Evolutionary conservation across 1,140 invertebrate genomes (phyloP).

Genomic region (Telenomus remus): DNA sequence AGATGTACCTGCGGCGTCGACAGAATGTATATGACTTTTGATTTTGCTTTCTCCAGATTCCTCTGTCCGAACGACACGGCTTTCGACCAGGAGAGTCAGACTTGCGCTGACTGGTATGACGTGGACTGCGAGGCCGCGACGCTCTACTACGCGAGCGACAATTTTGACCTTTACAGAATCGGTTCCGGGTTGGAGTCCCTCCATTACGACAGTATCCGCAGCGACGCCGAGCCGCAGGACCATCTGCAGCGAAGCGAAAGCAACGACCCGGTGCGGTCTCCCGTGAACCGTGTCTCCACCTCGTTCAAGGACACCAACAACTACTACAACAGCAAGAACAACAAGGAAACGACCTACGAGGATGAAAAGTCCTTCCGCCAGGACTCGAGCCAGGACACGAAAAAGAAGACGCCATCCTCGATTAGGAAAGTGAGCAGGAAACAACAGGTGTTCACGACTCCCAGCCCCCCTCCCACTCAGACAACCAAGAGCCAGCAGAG

Average conservation of each 20-base stretch:
- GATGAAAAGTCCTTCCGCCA: conserved; percentile 70
- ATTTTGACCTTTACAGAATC: conserved; percentile 87
- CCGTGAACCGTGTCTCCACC: conserved; percentile 63
- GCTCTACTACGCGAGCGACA: conserved; percentile 86
- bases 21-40: conserved; percentile 16
- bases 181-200: conserved; percentile 78
- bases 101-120: conserved; percentile 92
- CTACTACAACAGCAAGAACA: conserved; percentile 80
- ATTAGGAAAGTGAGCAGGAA: conserved; percentile 71
- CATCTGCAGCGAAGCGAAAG: conserved; percentile 85
- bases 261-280: conserved; percentile 77
- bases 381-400: conserved; percentile 68
- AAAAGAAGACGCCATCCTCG: conserved; percentile 66
- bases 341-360: conserved; percentile 78
- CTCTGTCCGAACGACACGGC: conserved; percentile 93
- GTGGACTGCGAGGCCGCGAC: conserved; percentile 88
- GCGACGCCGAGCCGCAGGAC: conserved; percentile 84
- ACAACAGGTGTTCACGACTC: conserved; percentile 59
- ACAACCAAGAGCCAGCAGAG: conserved; percentile 59
- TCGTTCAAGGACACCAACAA: conserved; percentile 70
- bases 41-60: conserved; percentile 79
- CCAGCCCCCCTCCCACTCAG: conserved; percentile 56
- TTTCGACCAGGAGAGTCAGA: conserved; percentile 94
- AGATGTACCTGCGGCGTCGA: too few relatives aligned
- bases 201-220: conserved; percentile 70